phyloP scores from a whole-genome alignment of 1,140 invertebrate species.

The Drosophila chauvacae region DNA sequence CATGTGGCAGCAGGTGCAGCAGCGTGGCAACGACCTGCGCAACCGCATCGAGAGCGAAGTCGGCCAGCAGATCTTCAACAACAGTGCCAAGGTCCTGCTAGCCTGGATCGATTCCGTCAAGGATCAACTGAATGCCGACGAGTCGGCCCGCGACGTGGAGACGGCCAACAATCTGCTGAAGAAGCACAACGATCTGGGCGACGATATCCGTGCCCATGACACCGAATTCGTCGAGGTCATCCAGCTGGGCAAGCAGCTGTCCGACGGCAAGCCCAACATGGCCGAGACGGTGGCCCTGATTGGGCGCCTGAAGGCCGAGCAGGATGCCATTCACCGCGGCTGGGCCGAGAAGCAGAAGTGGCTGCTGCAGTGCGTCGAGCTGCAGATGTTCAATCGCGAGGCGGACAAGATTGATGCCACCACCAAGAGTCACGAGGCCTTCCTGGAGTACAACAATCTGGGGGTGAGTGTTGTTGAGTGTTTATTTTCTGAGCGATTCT shows the following conservation, averaged over 20 bases:
- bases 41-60: conserved; percentile 95
- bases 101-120: conserved; percentile 92
- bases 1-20: conserved; percentile 94
- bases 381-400: conserved; percentile 97
- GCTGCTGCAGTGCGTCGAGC: conserved; percentile 93
- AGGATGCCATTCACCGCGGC: conserved; percentile 90
- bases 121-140: conserved; percentile 92
- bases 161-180: conserved; percentile 96
- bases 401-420: conserved; percentile 98
- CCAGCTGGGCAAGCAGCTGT: conserved; percentile 90
- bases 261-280: conserved; percentile 89
- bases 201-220: conserved; percentile 94
- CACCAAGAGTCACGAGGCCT: conserved; percentile 96
- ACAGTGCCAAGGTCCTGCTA: conserved; percentile 91
- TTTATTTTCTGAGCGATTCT: background rate
- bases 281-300: conserved; percentile 90
- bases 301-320: conserved; percentile 90
- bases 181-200: conserved; percentile 94
- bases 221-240: conserved; percentile 91
- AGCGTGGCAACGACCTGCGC: conserved; percentile 92
- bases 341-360: conserved; percentile 94
- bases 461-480: conserved; percentile 87
- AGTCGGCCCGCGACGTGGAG: conserved; percentile 93
- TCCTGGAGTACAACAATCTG: conserved; percentile 94
- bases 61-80: conserved; percentile 97